Conservation (phyloP, 2,797 vertebrate species). For the Tympanoctomys barrerae region DNA sequence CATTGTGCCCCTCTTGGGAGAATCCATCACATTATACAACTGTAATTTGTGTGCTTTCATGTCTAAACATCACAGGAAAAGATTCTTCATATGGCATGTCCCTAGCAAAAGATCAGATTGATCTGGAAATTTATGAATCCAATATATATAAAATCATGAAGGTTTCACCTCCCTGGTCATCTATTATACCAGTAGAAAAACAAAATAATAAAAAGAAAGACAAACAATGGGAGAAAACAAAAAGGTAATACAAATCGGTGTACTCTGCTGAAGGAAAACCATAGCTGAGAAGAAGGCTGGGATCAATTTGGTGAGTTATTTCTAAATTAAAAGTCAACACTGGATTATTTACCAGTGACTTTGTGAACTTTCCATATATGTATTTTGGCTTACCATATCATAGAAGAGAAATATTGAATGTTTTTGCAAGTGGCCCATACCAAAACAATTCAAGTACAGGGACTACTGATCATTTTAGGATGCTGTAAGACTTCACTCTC, state of each 20-base stretch:
- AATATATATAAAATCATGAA: slow-evolving; percentile 11
- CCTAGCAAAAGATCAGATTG: slow-evolving; percentile 1
- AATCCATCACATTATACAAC: neutral
- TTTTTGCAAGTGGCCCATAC: slow-evolving; percentile 71
- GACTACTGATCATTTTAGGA: slow-evolving; percentile 18
- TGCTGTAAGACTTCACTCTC: neutral
- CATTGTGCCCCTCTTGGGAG: neutral
- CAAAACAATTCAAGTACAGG: slow-evolving; percentile 44
- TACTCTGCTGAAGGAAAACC: slow-evolving; percentile 80
- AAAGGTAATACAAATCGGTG: slow-evolving; percentile 69
- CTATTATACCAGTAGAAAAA: slow-evolving; percentile 63
- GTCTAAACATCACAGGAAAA: neutral
- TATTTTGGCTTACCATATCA: slow-evolving; percentile 80
- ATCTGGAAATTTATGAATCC: slow-evolving; percentile 32
- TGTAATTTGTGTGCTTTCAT: neutral
- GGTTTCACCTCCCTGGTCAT: neutral
- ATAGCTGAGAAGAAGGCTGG: slow-evolving; percentile 86
- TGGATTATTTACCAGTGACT: slow-evolving; percentile 85
- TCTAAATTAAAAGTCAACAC: slow-evolving; percentile 90
- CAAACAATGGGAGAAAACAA: slow-evolving; percentile 85
- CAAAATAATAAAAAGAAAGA: slow-evolving; percentile 79
- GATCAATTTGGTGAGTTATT: slow-evolving; percentile 86
- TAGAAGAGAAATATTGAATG: slow-evolving; percentile 76
- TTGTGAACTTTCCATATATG: slow-evolving; percentile 85
- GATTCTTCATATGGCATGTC: neutral